phyloP scores from a whole-genome alignment of 2,113 vertebrate species.

The Camarhynchus parvulus region DNA sequence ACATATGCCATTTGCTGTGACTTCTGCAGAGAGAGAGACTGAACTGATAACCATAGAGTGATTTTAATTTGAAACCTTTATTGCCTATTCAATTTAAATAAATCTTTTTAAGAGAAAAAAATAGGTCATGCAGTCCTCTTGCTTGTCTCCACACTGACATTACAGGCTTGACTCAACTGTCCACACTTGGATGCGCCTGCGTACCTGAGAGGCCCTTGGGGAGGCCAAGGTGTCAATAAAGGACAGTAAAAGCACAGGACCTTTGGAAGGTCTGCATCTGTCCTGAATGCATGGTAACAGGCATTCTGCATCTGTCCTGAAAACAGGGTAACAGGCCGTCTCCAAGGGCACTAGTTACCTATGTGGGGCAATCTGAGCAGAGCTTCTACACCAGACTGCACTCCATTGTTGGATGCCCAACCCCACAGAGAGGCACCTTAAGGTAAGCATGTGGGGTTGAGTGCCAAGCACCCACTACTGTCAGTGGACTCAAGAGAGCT shows the following conservation, averaged over 20 bases:
- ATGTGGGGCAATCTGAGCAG: fast-evolving
- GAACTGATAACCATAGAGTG: not conserved
- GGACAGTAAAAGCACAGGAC: not conserved
- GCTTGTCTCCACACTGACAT: not conserved
- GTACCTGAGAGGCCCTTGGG: not conserved
- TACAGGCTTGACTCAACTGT: not conserved
- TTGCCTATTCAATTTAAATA: not conserved
- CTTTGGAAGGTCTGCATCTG: not conserved
- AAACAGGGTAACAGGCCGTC: not conserved
- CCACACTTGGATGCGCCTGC: fast-evolving
- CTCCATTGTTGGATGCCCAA: not conserved
- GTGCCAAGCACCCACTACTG: not conserved
- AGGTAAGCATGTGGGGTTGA: fast-evolving
- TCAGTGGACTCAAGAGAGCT: not conserved
- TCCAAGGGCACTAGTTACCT: not conserved
- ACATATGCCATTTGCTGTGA: not conserved
- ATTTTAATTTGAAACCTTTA: not conserved
- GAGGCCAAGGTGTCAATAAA: not conserved
- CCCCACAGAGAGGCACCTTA: fast-evolving
- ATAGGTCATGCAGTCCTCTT: not conserved
- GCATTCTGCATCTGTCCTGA: not conserved
- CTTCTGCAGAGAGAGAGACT: not conserved
- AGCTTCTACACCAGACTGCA: not conserved
- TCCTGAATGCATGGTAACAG: too few species aligned
- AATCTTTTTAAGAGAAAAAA: not conserved